Evolutionary conservation across 2,888 invertebrate species (phyloP).

Genomic region (Melinaea menophilus): DNA sequence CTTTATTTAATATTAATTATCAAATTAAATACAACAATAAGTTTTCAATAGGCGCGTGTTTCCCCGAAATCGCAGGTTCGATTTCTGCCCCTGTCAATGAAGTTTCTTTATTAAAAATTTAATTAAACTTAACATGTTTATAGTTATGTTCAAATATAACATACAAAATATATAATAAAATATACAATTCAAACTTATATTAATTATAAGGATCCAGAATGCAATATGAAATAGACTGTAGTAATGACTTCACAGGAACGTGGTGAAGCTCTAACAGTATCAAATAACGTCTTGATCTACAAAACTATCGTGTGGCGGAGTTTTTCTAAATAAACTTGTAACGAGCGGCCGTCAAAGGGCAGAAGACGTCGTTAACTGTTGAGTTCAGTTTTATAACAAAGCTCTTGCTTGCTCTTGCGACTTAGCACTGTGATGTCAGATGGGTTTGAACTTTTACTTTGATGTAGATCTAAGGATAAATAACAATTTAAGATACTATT

Average conservation of each 20-base stretch:
- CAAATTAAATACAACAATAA: too few relatives aligned
- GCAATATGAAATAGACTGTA: too few relatives aligned
- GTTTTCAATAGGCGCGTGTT: too few relatives aligned
- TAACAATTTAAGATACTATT: not conserved
- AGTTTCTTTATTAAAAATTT: too few relatives aligned
- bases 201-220: too few relatives aligned
- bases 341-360: conserved; percentile 33
- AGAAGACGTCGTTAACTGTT: conserved; percentile 33
- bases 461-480: not conserved
- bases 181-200: too few relatives aligned
- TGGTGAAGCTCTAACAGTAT: conserved; percentile 7
- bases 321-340: conserved; percentile 38
- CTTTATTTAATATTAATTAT: too few relatives aligned
- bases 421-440: not conserved
- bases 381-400: conserved; percentile 33
- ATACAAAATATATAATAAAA: too few relatives aligned
- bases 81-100: too few relatives aligned
- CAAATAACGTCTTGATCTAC: conserved; percentile 7
- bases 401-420: not conserved
- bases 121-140: too few relatives aligned
- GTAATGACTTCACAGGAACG: not conserved
- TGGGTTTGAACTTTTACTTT: not conserved
- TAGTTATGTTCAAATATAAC: too few relatives aligned
- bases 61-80: too few relatives aligned
- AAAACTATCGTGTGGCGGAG: conserved; percentile 32